Evolutionary conservation across 2,113 vertebrate species (phyloP).

Genomic region (Megaptera novaeangliae): DNA sequence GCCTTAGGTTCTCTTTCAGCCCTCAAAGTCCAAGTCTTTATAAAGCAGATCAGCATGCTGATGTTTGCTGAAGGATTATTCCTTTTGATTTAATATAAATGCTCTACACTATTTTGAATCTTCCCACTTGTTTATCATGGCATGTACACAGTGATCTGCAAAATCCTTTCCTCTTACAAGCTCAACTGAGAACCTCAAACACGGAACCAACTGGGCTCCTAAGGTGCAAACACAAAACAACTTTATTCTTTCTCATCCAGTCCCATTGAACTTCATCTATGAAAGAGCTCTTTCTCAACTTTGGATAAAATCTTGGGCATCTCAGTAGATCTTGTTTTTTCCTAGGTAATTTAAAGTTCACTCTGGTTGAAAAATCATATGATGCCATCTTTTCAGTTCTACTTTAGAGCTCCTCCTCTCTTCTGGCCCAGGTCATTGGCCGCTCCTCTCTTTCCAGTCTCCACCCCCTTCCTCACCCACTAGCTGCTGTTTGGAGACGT

Average conservation of each 20-base stretch:
- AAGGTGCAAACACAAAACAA: background rate
- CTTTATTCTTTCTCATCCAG: background rate
- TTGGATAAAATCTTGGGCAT: background rate
- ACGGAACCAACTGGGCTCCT: background rate
- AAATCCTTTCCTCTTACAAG: background rate
- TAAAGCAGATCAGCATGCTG: background rate
- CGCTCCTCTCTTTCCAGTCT: background rate
- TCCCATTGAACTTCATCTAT: background rate
- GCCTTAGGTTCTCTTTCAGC: background rate
- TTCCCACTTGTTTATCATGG: background rate
- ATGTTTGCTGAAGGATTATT: background rate
- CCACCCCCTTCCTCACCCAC: background rate
- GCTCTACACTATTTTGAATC: background rate
- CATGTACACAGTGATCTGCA: accelerated
- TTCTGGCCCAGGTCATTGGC: background rate
- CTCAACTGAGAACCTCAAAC: background rate
- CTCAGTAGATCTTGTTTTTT: background rate
- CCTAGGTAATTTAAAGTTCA: background rate
- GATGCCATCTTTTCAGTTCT: background rate
- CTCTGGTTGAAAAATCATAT: background rate
- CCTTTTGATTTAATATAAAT: background rate
- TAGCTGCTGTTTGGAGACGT: background rate
- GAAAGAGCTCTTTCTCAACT: background rate
- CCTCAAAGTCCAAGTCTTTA: background rate
- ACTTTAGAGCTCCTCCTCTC: background rate